Conservation (phyloP, 2,113 vertebrate species). For the Penelope pileata region DNA sequence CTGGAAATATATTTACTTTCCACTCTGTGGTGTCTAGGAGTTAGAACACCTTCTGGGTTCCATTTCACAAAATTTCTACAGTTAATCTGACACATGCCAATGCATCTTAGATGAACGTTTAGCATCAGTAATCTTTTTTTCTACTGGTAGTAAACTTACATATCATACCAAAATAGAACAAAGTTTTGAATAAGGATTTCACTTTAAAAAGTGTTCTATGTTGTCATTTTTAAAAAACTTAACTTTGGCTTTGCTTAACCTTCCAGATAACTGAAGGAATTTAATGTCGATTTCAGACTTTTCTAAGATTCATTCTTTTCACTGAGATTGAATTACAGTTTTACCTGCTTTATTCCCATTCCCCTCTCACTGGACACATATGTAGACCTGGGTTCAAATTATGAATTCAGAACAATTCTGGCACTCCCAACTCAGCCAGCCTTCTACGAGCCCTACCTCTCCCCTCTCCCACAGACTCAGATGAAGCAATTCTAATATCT, state of each 20-base stretch:
- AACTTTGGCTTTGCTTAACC: neutral
- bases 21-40: slow-evolving; percentile 32
- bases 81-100: slow-evolving; percentile 49
- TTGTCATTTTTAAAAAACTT: neutral
- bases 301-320: neutral
- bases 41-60: slow-evolving; percentile 67
- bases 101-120: slow-evolving; percentile 38
- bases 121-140: neutral
- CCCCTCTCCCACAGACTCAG: neutral
- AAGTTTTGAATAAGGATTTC: neutral
- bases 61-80: slow-evolving; percentile 47
- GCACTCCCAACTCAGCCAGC: neutral
- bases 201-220: neutral
- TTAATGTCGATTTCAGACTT: neutral
- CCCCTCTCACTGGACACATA: neutral
- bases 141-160: neutral
- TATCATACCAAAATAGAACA: neutral
- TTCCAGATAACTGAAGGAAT: neutral
- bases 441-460: neutral
- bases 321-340: neutral
- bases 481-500: neutral
- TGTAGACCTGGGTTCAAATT: neutral
- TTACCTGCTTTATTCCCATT: neutral
- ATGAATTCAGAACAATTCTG: neutral
- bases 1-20: slow-evolving; percentile 70